Base-by-base conservation (phyloP, 2,113 vertebrate species). In the Zapornia atra region DNA sequence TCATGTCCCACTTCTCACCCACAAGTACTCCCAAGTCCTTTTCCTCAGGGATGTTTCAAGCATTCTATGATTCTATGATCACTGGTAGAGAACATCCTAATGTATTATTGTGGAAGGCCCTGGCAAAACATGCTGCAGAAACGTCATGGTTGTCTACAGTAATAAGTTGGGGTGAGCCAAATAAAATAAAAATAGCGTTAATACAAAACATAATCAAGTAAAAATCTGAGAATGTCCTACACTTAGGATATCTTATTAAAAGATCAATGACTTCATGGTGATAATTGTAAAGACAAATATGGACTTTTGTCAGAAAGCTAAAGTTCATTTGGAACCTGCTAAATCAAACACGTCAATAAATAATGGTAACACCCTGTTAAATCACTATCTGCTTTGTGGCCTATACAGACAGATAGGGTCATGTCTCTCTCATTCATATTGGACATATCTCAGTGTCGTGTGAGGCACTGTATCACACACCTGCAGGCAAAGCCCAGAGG, bases 211-310 rank as follows among this genome's bases (percentile, higher is more conserved):
- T 11, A 26, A 44, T 6, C 8, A 50, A 25, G 20, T 24, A 44
- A 56, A 69, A 54, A 2, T 7, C 1, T 14, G 59, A 61, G 40
- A 89, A 81, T 4, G 4, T 5, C 8, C 12, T 57, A 19, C 6
- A 15, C 61, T 63, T 53, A 87, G 54, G 33, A 24, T 63, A 63
- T 31, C 8, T 70, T 85, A 61, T 12, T 1, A 61, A 56, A 72
- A 57, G 3, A 44, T 20, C 0, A 59, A 36, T 36, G 4, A 20
- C 6, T 73, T 50, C 0, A 3, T n/a, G n/a, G 10, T 46, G 34
- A 76, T 57, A 61, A 73, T 31, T 12, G 8, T 26, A 29, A 82
- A 85, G 31, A 72, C 40, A 73, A 87, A 64, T 12, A 38, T 4
- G 21, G 48, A 60, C 8, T 72, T 66, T 33, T 44, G 29, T 71